Evolutionary conservation across 2,797 vertebrate genomes (phyloP).

Genomic region (Triplophysa bombifrons): DNA sequence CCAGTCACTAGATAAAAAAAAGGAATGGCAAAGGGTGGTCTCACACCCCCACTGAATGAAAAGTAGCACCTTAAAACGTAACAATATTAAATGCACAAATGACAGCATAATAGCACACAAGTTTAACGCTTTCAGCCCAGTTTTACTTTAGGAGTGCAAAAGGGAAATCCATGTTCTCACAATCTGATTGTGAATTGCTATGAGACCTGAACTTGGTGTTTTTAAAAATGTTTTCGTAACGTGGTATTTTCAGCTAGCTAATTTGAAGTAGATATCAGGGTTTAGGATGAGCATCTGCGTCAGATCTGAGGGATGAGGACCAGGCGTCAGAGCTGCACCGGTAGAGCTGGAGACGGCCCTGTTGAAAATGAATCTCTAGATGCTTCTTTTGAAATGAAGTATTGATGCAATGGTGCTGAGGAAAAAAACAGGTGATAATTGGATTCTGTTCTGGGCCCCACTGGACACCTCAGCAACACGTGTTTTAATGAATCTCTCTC

Average conservation of each 20-base stretch:
- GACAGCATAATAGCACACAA: slow-evolving; percentile 27
- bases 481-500: slow-evolving; percentile 67
- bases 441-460: slow-evolving; percentile 75
- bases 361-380: slow-evolving; percentile 53
- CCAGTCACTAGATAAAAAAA: no score
- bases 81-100: neutral
- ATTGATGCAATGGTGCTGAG: slow-evolving; percentile 74
- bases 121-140: slow-evolving; percentile 68
- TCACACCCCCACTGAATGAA: slow-evolving; percentile 1
- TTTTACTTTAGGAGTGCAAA: slow-evolving; percentile 63
- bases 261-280: neutral
- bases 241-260: neutral
- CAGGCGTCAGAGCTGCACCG: slow-evolving; percentile 31
- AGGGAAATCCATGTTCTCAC: neutral
- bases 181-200: neutral
- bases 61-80: no score
- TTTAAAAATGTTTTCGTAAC: neutral
- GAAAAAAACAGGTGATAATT: slow-evolving; percentile 78
- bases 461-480: slow-evolving; percentile 70
- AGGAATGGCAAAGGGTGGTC: no score
- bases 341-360: slow-evolving; percentile 33
- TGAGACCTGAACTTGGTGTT: neutral
- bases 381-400: slow-evolving; percentile 74
- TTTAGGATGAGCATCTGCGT: neutral
- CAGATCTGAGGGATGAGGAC: neutral